Base-by-base conservation (phyloP, 2,113 vertebrate genomes). In the Sapajus apella region DNA sequence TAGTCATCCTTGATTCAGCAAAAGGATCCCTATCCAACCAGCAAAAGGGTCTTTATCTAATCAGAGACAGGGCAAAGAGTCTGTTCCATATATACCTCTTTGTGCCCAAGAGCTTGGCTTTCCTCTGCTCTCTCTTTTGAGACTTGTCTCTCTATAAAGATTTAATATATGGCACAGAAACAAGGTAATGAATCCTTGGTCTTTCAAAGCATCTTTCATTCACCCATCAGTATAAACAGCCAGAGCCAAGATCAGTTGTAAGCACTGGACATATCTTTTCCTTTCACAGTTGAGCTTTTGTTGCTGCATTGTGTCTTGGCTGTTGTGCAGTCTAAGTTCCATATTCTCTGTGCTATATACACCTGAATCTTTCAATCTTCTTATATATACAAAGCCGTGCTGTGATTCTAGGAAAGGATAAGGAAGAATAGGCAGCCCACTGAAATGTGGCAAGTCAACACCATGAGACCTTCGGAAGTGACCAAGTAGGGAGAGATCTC, bases 141-240 rank as follows among this genome's bases (percentile, higher is more conserved):
- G 27, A 5, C 12, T 72, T 72, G 43, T 66, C 64, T 87, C 86
- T 81, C 82, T 73, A 96, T 73, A 94, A 72, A 83, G 83, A 92
- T n/a, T 91, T 90, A 93, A 90, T 73, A 83, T 7, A 61, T 11
- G 23, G 20, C 43, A 64, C 4, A 21, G 64, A 85, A 85, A 64
- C 32, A 43, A 95, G 16, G 21, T 61, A 83, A 86, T 87, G 58
- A 84, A 70, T 72, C 25, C 55, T 58, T 70, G 83, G 21, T 95
- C 79, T 89, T 96, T 76, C 61, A 79, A 73, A 88, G 56, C 89
- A 43, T 30, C 80, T 96, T 55, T 21, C 79, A 84, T 58, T 96
- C 37, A 43, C 84, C 21, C 43, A 93, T 80, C 37, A 83, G 3
- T 84, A n/a, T 23, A 84, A 87, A 76, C 16, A 66, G 64, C n/a